These are phyloP conservation scores for Myoxocephalus aenaeus DNA, from an alignment of 2,797 vertebrate species.

Conservation along the genomic window DNA sequence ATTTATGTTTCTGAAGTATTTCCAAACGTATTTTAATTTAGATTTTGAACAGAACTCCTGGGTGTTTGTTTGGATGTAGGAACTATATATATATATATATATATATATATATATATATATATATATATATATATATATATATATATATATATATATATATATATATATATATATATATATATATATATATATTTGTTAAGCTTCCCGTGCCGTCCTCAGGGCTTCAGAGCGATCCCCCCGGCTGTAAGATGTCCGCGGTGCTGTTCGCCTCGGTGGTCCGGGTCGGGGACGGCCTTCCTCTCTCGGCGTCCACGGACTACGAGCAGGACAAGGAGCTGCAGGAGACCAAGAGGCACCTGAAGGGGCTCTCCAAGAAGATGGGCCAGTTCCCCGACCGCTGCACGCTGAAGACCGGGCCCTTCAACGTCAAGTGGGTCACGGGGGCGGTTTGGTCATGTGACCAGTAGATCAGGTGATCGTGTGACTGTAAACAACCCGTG, in stretches of 20 bases:
- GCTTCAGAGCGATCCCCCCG: conserved; percentile 41
- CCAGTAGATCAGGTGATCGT: too few species aligned
- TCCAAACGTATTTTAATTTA: too few species aligned
- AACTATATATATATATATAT: too few species aligned
- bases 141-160: too few species aligned
- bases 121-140: too few species aligned
- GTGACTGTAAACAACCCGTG: neutral
- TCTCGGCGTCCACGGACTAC: conserved; percentile 96
- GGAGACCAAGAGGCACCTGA: conserved; percentile 93
- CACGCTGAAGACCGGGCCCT: conserved; percentile 88
- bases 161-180: too few species aligned
- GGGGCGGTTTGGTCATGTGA: neutral
- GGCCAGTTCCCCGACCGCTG: conserved; percentile 95
- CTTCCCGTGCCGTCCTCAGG: conserved; percentile 44
- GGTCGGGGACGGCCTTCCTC: conserved; percentile 93
- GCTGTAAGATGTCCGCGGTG: conserved; percentile 87
- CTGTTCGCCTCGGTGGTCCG: conserved; percentile 96
- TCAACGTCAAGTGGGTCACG: conserved; percentile 93
- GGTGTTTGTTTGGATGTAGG: too few species aligned
- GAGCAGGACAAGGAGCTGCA: conserved; percentile 92
- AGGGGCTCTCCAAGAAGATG: conserved; percentile 93
- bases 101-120: too few species aligned
- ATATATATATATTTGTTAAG: too few species aligned
- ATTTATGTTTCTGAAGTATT: too few species aligned
- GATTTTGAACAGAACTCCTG: too few species aligned